Evolutionary conservation across 2,888 invertebrate genomes (phyloP).

Genomic region (Timema cristinae): DNA sequence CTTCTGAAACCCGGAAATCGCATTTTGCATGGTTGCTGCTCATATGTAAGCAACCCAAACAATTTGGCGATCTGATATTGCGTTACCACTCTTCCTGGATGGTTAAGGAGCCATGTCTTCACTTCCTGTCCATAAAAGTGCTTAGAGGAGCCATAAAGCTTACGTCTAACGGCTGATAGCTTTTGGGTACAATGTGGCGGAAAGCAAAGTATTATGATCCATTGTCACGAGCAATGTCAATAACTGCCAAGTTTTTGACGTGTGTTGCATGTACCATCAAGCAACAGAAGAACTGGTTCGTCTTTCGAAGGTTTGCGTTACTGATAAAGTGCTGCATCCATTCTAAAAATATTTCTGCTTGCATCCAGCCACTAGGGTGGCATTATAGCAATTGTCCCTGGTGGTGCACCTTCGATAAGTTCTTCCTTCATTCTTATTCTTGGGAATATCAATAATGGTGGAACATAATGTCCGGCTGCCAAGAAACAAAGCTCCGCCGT

Average conservation of each 20-base stretch:
- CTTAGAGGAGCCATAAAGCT: conserved; percentile 17
- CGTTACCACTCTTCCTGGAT: too few species aligned
- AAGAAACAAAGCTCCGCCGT: not conserved
- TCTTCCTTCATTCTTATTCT: conserved; percentile 38
- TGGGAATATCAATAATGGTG: conserved; percentile 40
- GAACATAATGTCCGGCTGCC: conserved; percentile 37
- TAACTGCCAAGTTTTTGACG: conserved; percentile 26
- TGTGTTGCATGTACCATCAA: conserved; percentile 31
- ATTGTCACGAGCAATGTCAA: conserved; percentile 21
- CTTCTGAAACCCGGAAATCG: too few species aligned
- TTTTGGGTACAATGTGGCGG: conserved; percentile 22
- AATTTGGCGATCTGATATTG: too few species aligned
- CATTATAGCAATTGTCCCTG: conserved; percentile 35
- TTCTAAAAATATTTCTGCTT: conserved; percentile 37
- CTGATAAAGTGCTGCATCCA: conserved; percentile 39
- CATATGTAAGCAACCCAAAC: too few species aligned
- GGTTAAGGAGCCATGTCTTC: too few species aligned
- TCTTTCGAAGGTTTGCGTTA: conserved; percentile 33
- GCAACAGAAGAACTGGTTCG: conserved; percentile 34
- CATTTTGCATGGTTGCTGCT: too few species aligned
- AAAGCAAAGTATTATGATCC: conserved; percentile 18
- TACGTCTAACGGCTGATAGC: conserved; percentile 24
- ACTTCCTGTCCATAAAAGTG: not conserved
- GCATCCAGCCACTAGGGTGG: conserved; percentile 39
- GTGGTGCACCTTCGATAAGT: conserved; percentile 38